Evolutionary conservation across 2,113 vertebrate genomes (phyloP), one percentile per base, ranked within the genome.

Genomic region (Scytalopus superciliaris): DNA sequence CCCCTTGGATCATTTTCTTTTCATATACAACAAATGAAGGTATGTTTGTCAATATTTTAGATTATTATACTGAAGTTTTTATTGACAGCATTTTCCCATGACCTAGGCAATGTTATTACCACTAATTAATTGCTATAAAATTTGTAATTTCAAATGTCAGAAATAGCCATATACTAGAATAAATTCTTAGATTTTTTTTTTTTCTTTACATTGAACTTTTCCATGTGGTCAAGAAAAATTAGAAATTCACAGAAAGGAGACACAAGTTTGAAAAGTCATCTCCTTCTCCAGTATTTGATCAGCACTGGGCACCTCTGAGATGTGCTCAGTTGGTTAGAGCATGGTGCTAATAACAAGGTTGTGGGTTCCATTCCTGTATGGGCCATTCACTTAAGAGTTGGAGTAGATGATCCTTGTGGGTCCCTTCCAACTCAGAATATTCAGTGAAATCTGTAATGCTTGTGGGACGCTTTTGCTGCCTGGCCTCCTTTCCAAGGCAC

Each of bases 1-100:
- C 47, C 31, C 52, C 83, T 27, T 96, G 95, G 93, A 67, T 90
- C n/a, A 70, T 96, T 74, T 72, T 93, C 39, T 80, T 96, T 57
- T 80, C 56, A 4, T 81, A 19, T 63, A 17, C 76, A 52, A 7
- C 35, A 85, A 44, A n/a, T 35, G 33, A 87, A 95, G 90, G 97
- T 97, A 92, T 2, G 16, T 87, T 47, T 28, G 5, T 52, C 19
- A 59, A 12, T 77, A 53, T 53, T 90, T 79, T 52, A 23, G 52
- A n/a, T 63, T 90, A 49, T 30, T 79, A 19, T 44, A 33, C 8
- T 27, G 27, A 74, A 23, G 6, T 14, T 75, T 70, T 68, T 74
- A 23, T 74, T 8, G 2, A 50, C 23, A 76, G 14, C 6, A 2
- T 84, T 93, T 91, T 82, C 42, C 40, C 19, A 7, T 50, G 10